A percentile compares a stretch with the other conserved stretches of the same genome.
Conservation (phyloP, 2,888 invertebrate genomes). For the Ophion costatus region DNA sequence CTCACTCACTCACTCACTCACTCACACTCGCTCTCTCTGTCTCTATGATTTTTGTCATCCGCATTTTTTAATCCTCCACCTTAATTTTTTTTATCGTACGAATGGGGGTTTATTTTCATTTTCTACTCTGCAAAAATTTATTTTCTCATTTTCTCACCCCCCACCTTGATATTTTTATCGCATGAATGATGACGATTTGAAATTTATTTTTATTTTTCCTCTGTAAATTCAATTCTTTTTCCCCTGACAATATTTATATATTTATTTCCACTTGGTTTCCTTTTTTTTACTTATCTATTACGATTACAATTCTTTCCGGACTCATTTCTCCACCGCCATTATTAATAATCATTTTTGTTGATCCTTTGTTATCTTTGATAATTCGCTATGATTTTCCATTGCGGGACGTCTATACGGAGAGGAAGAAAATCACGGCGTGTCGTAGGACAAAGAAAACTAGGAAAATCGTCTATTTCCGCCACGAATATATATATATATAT, state of each 20-base stretch:
- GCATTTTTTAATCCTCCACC: no score
- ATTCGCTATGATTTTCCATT: not conserved
- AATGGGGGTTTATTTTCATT: no score
- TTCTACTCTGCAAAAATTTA: no score
- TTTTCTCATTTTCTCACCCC: no score
- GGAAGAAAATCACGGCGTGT: constrained; percentile 9
- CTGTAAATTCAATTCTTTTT: no score
- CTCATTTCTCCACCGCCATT: not conserved
- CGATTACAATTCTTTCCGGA: not conserved
- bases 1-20: no score
- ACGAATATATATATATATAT: not conserved
- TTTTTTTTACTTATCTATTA: not conserved
- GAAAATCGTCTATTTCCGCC: constrained; percentile 44
- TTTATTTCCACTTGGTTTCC: not conserved
- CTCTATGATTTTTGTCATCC: no score
- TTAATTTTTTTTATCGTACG: no score
- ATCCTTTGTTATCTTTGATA: not conserved
- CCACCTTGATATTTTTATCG: no score
- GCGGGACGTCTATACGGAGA: not conserved
- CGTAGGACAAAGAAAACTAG: constrained; percentile 53
- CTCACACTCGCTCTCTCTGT: not conserved
- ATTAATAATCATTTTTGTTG: not conserved
- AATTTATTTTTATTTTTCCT: no score
- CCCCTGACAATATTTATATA: not conserved
- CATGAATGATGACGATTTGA: no score